Evolutionary conservation across 1,140 invertebrate species (phyloP).

Genomic region (Hyposmocoma kahamanoa): DNA sequence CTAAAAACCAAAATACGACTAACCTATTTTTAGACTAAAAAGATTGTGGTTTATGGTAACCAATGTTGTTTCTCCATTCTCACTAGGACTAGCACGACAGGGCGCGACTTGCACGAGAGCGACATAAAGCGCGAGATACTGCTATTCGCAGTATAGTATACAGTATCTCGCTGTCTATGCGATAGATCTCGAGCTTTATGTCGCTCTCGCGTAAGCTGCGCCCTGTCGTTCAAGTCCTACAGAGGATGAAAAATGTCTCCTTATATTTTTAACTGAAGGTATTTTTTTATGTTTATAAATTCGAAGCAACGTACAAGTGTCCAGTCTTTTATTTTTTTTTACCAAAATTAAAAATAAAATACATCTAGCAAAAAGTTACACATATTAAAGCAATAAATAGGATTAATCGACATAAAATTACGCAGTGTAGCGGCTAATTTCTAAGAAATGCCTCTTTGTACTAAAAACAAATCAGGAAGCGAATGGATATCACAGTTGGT

Average conservation of each 20-base stretch:
- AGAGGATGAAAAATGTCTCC: constrained; percentile 18
- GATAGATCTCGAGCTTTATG: too few relatives aligned
- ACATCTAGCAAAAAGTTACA: constrained; percentile 12
- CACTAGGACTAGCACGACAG: too few relatives aligned
- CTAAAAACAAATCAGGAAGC: constrained; percentile 19
- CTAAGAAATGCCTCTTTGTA: constrained; percentile 57
- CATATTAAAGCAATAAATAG: constrained; percentile 61
- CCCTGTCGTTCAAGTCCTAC: too few relatives aligned
- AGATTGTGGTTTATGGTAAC: constrained; percentile 63
- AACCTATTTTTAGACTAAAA: too few relatives aligned
- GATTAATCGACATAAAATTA: constrained; percentile 20
- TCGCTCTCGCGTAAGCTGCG: too few relatives aligned
- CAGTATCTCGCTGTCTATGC: too few relatives aligned
- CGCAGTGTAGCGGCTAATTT: constrained; percentile 27
- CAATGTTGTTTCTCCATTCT: constrained; percentile 52
- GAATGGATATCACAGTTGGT: constrained; percentile 53
- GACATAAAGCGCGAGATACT: too few relatives aligned
- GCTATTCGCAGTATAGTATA: too few relatives aligned
- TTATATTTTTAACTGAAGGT: background rate
- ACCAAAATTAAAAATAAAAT: background rate
- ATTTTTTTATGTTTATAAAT: background rate
- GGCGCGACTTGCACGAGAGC: too few relatives aligned
- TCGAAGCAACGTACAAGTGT: background rate
- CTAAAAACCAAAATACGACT: too few relatives aligned
- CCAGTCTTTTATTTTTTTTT: background rate